Conservation (phyloP, 2,113 vertebrate species). For the Lepisosteus oculatus region DNA sequence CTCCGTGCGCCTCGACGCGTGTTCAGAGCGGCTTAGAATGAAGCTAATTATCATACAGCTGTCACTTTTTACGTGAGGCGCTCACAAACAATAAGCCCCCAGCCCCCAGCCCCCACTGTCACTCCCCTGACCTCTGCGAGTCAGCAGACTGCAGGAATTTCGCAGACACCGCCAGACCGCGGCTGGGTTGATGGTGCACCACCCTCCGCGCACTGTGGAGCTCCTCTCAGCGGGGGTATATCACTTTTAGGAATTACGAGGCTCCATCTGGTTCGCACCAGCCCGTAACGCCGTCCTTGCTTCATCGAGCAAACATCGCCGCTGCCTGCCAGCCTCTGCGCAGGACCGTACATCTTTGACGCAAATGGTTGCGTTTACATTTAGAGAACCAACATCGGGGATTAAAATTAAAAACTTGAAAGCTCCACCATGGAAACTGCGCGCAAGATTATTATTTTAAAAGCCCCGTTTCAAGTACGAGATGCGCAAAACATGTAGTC, state of each 20-base stretch:
- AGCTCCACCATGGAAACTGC: too few relatives aligned
- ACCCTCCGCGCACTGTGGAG: not conserved
- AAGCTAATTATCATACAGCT: conserved; percentile 78
- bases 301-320: conserved; percentile 30
- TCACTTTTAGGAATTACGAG: conserved; percentile 14
- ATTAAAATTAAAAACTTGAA: too few relatives aligned
- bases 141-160: not conserved
- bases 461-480: too few relatives aligned
- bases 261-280: conserved; percentile 27
- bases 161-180: not conserved
- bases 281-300: conserved; percentile 22
- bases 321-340: not conserved
- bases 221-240: not conserved
- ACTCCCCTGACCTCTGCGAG: not conserved
- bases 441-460: too few relatives aligned
- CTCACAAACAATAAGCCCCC: not conserved
- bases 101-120: conserved; percentile 24
- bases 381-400: too few relatives aligned
- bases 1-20: conserved; percentile 26
- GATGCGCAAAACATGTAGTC: too few relatives aligned
- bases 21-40: conserved; percentile 42
- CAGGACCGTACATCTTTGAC: too few relatives aligned
- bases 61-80: conserved; percentile 29
- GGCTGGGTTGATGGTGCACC: conserved; percentile 5
- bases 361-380: too few relatives aligned